Percentiles rank a stretch among this genome's conserved stretches.
Evolutionary conservation across 2,888 invertebrate genomes (phyloP).

Genomic region (Pherbina coryleti): DNA sequence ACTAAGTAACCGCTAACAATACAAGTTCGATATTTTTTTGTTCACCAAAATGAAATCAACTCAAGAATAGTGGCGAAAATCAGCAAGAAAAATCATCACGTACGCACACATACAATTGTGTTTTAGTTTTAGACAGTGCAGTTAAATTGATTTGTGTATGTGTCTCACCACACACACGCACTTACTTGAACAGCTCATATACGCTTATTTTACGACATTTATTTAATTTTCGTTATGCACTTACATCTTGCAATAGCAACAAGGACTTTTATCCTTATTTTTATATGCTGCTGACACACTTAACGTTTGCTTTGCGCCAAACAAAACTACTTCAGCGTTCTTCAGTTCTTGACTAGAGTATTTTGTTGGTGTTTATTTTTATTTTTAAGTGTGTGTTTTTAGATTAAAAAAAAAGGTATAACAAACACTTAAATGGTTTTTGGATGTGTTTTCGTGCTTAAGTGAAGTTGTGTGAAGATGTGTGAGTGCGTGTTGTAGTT

Average conservation of each 20-base stretch:
- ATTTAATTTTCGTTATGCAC: slow-evolving; percentile 11
- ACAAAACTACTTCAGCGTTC: no score
- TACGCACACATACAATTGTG: not conserved
- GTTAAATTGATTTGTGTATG: not conserved
- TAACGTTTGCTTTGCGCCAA: no score
- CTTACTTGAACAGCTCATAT: not conserved
- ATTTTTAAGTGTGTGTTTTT: no score
- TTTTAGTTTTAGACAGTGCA: not conserved
- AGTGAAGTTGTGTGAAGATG: not conserved
- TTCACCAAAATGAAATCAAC: no score
- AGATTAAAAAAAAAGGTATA: not conserved
- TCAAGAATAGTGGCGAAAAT: no score
- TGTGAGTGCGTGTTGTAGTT: not conserved
- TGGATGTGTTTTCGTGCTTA: not conserved
- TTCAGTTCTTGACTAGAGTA: no score
- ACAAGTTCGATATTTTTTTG: no score
- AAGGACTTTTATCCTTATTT: not conserved
- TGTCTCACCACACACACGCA: no score
- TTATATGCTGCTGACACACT: not conserved
- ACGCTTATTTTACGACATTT: slow-evolving; percentile 20
- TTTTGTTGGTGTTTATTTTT: no score
- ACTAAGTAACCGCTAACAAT: no score
- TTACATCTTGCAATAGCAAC: not conserved
- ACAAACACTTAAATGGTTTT: not conserved
- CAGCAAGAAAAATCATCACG: no score